Conservation (phyloP, 2,888 invertebrate species). For the Lithosia quadra region DNA sequence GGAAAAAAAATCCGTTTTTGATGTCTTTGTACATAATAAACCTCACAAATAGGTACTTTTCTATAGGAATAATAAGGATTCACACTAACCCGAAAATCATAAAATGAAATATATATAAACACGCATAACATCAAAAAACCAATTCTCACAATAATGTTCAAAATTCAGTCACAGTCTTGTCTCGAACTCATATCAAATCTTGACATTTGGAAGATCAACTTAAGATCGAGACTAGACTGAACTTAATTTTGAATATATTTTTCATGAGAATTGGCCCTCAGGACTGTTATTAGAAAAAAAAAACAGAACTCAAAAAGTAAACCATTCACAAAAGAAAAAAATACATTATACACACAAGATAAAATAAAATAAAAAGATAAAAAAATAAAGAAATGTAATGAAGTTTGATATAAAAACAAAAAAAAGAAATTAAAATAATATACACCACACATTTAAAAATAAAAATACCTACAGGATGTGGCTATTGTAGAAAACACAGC, state of each 20-base stretch:
- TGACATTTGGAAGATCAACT: no score
- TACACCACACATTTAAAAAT: not conserved
- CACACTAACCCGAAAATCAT: not conserved
- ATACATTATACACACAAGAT: slow-evolving; percentile 19
- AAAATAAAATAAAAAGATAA: slow-evolving; percentile 18
- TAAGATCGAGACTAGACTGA: no score
- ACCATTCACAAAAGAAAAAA: slow-evolving; percentile 41
- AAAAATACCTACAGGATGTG: not conserved
- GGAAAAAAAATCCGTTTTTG: no score
- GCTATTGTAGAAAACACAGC: not conserved
- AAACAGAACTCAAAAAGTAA: slow-evolving; percentile 36
- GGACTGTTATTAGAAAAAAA: slow-evolving; percentile 7
- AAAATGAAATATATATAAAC: not conserved
- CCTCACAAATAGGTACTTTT: no score
- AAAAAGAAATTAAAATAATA: not conserved
- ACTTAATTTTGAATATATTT: no score
- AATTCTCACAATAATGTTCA: no score
- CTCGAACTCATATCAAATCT: no score
- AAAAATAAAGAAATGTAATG: slow-evolving; percentile 28
- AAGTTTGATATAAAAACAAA: slow-evolving; percentile 21
- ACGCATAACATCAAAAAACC: not conserved
- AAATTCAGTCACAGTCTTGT: no score
- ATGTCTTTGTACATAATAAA: no score
- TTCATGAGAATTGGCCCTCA: no score
- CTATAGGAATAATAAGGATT: not conserved